Conservation (phyloP, 2,113 vertebrate species). For the Mustelus asterias region DNA sequence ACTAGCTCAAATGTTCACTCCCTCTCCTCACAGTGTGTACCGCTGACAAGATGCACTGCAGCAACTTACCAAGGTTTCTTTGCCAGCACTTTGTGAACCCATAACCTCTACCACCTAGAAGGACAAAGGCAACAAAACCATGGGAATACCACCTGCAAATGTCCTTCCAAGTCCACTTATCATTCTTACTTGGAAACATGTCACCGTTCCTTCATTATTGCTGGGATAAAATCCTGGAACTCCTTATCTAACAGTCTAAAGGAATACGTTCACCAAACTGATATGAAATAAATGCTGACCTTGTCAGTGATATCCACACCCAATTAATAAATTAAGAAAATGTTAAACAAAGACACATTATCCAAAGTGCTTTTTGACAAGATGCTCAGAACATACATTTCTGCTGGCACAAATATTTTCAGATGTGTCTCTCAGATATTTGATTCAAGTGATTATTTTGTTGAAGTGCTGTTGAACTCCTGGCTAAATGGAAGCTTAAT, state of each 20-base stretch:
- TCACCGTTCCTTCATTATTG: not conserved
- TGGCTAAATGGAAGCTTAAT: not conserved
- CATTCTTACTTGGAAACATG: too few species aligned
- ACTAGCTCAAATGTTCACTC: not conserved
- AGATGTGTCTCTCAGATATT: not conserved
- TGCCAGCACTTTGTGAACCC: not conserved
- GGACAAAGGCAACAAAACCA: not conserved
- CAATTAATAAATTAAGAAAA: not conserved
- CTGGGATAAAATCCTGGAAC: not conserved
- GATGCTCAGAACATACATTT: not conserved
- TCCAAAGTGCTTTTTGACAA: not conserved
- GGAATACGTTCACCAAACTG: not conserved
- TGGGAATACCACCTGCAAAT: not conserved
- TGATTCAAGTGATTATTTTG: constrained; percentile 1
- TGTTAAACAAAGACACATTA: not conserved
- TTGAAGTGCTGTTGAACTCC: not conserved
- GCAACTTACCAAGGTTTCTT: not conserved
- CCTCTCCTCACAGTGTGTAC: not conserved
- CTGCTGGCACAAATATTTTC: not conserved
- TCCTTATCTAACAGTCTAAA: not conserved
- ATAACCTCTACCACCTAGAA: not conserved
- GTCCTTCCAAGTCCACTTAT: not conserved
- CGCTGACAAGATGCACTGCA: not conserved
- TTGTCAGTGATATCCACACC: not conserved
- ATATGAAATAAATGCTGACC: not conserved